These are phyloP conservation scores for Rhinophrynus dorsalis DNA, from an alignment of 2,797 vertebrate species.

Conservation along the genomic window DNA sequence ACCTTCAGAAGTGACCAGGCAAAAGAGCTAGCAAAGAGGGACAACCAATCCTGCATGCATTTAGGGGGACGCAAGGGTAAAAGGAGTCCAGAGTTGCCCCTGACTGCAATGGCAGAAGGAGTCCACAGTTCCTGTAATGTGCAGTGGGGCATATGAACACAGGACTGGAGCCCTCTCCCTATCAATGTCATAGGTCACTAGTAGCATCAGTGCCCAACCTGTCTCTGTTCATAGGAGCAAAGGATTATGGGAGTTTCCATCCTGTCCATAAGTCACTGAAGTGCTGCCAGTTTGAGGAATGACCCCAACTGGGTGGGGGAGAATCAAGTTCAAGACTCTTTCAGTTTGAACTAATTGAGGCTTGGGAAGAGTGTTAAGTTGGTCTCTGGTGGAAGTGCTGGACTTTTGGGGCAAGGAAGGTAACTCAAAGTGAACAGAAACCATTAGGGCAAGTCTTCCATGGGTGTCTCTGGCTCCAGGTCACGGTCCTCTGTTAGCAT, in stretches of 20 bases:
- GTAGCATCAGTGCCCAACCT: constrained; percentile 1
- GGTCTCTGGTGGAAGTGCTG: constrained; percentile 53
- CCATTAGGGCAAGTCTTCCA: constrained; percentile 82
- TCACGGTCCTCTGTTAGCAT: constrained; percentile 84
- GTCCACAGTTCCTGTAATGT: background rate
- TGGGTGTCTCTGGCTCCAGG: constrained; percentile 92
- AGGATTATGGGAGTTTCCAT: constrained; percentile 17
- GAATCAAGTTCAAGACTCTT: constrained; percentile 24
- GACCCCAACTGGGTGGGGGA: constrained; percentile 11
- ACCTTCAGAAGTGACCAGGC: constrained; percentile 38
- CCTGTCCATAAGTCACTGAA: constrained; percentile 55
- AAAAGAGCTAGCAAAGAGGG: constrained; percentile 22
- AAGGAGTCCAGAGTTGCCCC: constrained; percentile 13
- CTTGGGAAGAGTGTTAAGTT: constrained; percentile 51
- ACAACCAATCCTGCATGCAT: constrained; percentile 32
- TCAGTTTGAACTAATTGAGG: constrained; percentile 30
- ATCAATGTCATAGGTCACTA: constrained; percentile 45
- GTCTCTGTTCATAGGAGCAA: constrained; percentile 17
- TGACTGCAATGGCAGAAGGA: constrained; percentile 9
- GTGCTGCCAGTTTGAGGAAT: constrained; percentile 53
- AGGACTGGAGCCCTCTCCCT: constrained; percentile 39
- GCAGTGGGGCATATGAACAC: constrained; percentile 8
- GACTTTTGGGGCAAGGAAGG: constrained; percentile 49
- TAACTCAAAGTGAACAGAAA: constrained; percentile 56
- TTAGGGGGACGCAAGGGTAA: constrained; percentile 9